These are phyloP conservation scores for Leptopilina clavipes DNA, from an alignment of 1,140 invertebrate species.

Conservation along the genomic window DNA sequence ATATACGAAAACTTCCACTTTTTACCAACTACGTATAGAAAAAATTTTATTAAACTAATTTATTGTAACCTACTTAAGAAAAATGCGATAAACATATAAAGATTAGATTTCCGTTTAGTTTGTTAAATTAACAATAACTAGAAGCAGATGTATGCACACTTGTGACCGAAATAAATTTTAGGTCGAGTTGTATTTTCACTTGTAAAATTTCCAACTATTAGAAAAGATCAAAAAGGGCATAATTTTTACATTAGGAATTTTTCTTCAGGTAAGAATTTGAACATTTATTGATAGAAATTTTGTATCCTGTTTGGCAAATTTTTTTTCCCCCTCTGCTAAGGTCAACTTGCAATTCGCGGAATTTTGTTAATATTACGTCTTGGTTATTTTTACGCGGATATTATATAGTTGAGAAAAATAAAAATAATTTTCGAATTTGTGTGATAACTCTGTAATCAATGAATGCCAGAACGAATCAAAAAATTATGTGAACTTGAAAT, in stretches of 20 bases:
- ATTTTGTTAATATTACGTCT: not conserved
- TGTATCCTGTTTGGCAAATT: too few relatives aligned
- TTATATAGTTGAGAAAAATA: not conserved
- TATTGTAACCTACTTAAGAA: too few relatives aligned
- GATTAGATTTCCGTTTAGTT: not conserved
- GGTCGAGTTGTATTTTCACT: not conserved
- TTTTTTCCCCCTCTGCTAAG: too few relatives aligned
- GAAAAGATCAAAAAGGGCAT: too few relatives aligned
- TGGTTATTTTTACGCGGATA: not conserved
- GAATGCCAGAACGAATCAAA: not conserved
- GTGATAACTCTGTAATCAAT: not conserved
- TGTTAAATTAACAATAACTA: not conserved
- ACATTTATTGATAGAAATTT: too few relatives aligned
- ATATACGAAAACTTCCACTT: too few relatives aligned
- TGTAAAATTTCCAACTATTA: too few relatives aligned
- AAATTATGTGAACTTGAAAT: not conserved
- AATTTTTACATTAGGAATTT: too few relatives aligned
- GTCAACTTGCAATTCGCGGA: not conserved
- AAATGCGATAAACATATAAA: too few relatives aligned
- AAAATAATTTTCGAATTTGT: conserved; percentile 3
- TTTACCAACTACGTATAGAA: too few relatives aligned
- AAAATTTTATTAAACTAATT: too few relatives aligned
- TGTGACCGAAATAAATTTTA: not conserved
- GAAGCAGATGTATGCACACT: not conserved
- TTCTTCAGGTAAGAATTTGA: too few relatives aligned